These are phyloP conservation scores for Sebastolobus altivelis DNA, from an alignment of 2,797 vertebrate species.

Conservation along the genomic window DNA sequence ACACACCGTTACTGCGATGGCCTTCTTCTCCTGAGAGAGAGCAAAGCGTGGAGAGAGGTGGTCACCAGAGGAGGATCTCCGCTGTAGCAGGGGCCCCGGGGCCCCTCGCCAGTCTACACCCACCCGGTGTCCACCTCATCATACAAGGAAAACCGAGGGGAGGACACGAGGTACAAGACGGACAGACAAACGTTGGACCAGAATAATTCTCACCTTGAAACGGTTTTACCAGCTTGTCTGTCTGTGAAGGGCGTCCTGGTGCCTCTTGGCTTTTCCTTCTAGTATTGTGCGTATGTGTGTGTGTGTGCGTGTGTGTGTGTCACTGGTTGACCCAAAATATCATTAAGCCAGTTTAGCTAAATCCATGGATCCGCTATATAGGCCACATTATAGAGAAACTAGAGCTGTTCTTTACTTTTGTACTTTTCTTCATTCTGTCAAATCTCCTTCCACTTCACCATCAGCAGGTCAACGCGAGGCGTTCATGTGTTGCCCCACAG, in stretches of 20 bases:
- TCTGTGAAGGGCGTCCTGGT: conserved; percentile 19
- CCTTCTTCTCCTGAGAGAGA: conserved; percentile 64
- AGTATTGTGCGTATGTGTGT: background rate
- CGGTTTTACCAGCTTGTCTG: conserved; percentile 15
- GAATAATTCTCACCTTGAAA: conserved; percentile 25
- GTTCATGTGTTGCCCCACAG: background rate
- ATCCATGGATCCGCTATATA: conserved; percentile 41
- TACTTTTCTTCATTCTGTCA: conserved; percentile 37
- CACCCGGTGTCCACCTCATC: conserved; percentile 21
- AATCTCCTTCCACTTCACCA: conserved; percentile 26
- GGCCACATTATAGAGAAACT: conserved; percentile 75
- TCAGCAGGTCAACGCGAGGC: conserved; percentile 34
- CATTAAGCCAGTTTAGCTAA: conserved; percentile 36
- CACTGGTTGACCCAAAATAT: conserved; percentile 31
- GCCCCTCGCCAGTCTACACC: conserved; percentile 4
- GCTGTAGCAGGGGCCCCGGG: conserved; percentile 32
- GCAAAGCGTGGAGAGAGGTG: conserved; percentile 36
- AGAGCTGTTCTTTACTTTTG: conserved; percentile 58
- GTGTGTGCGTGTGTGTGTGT: conserved; percentile 23
- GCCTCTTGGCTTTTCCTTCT: conserved; percentile 37
- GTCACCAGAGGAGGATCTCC: conserved; percentile 33
- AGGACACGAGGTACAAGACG: conserved; percentile 25
- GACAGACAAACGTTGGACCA: conserved; percentile 18
- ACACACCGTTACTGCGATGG: conserved; percentile 51
- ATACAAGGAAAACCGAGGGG: background rate